Conservation (phyloP, 2,113 vertebrate species). For the Prinia subflava region DNA sequence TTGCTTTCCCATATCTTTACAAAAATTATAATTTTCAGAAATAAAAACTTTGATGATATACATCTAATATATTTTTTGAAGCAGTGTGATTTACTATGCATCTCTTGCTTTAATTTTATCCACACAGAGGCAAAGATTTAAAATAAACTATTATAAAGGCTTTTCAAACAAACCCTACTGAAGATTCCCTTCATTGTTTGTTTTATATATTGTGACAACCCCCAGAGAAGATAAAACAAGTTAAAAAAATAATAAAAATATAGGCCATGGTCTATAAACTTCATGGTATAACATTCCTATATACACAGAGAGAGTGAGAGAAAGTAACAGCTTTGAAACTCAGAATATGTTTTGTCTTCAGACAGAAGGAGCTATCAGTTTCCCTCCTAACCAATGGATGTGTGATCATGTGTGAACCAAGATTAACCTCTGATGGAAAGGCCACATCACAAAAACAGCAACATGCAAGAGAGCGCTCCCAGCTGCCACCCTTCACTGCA, state of each 20-base stretch:
- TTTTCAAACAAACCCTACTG: background rate
- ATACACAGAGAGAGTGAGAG: background rate
- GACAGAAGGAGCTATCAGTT: background rate
- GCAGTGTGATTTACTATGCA: background rate
- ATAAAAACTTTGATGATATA: conserved; percentile 9
- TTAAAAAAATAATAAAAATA: background rate
- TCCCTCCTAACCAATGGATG: background rate
- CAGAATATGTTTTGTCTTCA: background rate
- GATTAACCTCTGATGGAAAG: background rate
- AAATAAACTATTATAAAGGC: background rate
- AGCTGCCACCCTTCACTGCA: background rate
- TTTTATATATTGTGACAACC: background rate
- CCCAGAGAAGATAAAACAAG: background rate
- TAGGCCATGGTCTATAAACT: background rate
- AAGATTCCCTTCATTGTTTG: background rate
- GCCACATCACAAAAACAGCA: background rate
- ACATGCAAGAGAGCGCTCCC: background rate
- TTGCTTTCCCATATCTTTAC: background rate
- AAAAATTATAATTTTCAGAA: conserved; percentile 25
- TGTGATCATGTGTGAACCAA: background rate
- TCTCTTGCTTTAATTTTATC: conserved; percentile 15
- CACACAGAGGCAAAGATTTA: background rate
- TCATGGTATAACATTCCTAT: background rate
- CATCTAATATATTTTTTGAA: background rate
- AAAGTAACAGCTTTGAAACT: background rate